phyloP scores from a whole-genome alignment of 2,888 invertebrate genomes.

The Aphodius sticticus region DNA sequence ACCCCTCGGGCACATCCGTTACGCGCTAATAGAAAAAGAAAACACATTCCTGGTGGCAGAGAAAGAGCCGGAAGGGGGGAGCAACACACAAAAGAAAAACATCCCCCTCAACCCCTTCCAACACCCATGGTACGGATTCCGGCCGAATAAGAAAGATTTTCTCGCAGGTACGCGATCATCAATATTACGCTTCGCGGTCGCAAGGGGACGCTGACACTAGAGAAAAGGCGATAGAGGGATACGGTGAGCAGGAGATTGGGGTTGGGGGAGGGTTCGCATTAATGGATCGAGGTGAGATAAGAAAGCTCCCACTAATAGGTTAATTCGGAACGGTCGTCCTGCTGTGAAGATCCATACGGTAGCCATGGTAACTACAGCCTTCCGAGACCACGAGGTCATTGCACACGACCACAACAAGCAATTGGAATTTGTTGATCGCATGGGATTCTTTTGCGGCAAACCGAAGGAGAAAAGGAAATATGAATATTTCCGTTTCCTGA shows the following conservation, averaged over 20 bases:
- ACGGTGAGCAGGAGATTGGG: neutral
- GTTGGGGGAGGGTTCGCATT: constrained; percentile 20
- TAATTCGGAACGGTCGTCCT: constrained; percentile 44
- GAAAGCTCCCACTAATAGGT: constrained; percentile 52
- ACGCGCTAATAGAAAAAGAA: constrained; percentile 25
- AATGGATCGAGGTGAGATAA: constrained; percentile 44
- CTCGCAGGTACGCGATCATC: constrained; percentile 28
- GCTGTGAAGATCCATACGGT: constrained; percentile 48
- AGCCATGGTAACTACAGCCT: constrained; percentile 46
- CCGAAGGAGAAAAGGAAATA: no score
- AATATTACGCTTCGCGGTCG: constrained; percentile 21
- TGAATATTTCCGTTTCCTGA: no score
- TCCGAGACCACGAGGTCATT: constrained; percentile 51
- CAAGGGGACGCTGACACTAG: neutral
- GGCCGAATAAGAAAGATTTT: neutral
- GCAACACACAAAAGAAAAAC: neutral
- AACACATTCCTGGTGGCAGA: constrained; percentile 8
- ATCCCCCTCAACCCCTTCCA: neutral
- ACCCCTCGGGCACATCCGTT: constrained; percentile 23
- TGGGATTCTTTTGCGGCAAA: neutral
- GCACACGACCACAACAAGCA: constrained; percentile 44
- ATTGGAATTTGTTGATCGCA: neutral
- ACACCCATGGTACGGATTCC: neutral
- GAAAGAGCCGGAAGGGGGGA: neutral
- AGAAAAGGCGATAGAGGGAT: neutral